A percentile compares a stretch with the other conserved stretches of the same genome.
phyloP scores from a whole-genome alignment of 2,113 vertebrate genomes.

The Peromyscus polionotus region DNA sequence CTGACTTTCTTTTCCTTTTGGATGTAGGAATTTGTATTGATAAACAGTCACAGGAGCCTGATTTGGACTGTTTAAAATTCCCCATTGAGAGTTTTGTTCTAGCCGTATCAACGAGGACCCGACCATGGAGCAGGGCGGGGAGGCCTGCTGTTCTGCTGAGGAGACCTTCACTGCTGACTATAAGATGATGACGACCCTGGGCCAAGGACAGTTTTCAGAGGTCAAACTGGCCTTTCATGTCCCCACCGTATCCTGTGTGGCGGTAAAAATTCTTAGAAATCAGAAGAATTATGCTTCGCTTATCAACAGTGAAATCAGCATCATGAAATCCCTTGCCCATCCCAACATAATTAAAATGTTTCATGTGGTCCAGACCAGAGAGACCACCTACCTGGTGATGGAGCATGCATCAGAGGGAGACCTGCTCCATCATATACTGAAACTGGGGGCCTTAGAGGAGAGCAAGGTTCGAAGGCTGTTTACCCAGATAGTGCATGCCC shows the following conservation, averaged over 20 bases:
- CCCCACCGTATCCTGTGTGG: not conserved
- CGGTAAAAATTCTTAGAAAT: not conserved
- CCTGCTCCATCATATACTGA: fast-evolving
- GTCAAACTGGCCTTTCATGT: not conserved
- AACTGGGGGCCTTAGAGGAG: not conserved
- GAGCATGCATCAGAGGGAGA: not conserved
- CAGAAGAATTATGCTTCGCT: fast-evolving
- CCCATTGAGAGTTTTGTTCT: not conserved
- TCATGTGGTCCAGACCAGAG: not conserved
- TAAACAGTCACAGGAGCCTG: not conserved
- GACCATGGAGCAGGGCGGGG: too few relatives aligned
- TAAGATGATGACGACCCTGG: not conserved
- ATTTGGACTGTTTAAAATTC: not conserved
- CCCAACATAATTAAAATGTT: not conserved
- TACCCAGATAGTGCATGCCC: not conserved
- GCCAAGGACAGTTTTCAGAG: not conserved
- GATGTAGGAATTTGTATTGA: not conserved
- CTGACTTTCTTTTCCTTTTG: not conserved
- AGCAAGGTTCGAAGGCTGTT: not conserved
- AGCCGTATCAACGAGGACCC: too few relatives aligned
- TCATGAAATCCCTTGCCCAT: not conserved
- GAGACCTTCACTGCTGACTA: not conserved
- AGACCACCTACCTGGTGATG: not conserved
- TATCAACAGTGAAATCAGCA: not conserved
- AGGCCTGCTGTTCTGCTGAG: fast-evolving